Conservation (phyloP, 2,113 vertebrate species). For the Lagopus leucura region DNA sequence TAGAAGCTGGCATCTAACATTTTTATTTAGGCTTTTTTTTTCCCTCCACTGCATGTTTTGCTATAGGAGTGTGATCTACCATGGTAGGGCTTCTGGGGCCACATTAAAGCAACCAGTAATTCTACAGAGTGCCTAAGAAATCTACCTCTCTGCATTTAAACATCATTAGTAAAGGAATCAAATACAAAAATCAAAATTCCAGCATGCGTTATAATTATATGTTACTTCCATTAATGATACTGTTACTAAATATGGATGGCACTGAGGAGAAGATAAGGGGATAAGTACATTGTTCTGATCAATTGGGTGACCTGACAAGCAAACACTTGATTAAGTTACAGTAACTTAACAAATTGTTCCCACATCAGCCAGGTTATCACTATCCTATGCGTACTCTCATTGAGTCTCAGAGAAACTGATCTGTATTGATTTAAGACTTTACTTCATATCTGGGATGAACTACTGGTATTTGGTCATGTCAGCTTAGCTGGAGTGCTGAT, state of each 20-base stretch:
- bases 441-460: background rate
- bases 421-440: background rate
- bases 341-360: slow-evolving; percentile 7
- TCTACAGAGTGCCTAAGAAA: background rate
- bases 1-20: background rate
- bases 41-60: background rate
- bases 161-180: background rate
- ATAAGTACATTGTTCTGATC: background rate
- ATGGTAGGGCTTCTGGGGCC: background rate
- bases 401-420: background rate
- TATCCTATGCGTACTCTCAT: background rate
- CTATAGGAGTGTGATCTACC: fast-evolving
- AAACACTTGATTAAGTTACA: background rate
- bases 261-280: background rate
- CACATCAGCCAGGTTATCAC: background rate
- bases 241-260: slow-evolving; percentile 1
- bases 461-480: background rate
- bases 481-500: background rate
- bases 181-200: background rate
- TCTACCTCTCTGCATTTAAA: background rate
- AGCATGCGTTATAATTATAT: background rate
- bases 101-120: fast-evolving
- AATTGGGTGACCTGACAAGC: background rate
- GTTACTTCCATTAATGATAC: background rate
- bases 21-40: background rate